phyloP scores from a whole-genome alignment of 1,140 invertebrate species.

The Heterodera schachtii region DNA sequence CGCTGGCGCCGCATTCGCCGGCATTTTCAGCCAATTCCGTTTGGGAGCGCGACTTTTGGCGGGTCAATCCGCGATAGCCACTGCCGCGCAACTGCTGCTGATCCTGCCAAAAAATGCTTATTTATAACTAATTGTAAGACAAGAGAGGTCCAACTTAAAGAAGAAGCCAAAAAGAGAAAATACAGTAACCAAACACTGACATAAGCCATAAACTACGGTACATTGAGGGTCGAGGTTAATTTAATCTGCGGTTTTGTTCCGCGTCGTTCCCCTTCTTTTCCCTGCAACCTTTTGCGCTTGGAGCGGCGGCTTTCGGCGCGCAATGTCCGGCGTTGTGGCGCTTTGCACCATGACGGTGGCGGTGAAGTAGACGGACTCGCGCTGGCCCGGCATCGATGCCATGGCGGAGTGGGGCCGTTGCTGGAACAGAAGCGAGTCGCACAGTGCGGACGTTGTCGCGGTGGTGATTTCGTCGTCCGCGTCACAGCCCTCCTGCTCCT shows the following conservation, averaged over 20 bases:
- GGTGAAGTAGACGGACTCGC: slow-evolving; percentile 26
- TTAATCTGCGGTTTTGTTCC: no score
- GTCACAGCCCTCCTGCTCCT: slow-evolving; percentile 17
- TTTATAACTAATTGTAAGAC: no score
- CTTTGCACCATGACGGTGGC: slow-evolving; percentile 16
- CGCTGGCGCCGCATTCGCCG: neutral
- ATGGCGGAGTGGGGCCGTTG: slow-evolving; percentile 13
- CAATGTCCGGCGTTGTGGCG: slow-evolving; percentile 4
- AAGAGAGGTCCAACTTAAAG: no score
- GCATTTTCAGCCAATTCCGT: neutral
- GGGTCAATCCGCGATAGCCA: neutral
- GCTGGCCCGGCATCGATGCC: slow-evolving; percentile 8
- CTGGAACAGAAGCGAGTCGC: slow-evolving; percentile 10
- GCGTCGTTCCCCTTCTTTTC: no score
- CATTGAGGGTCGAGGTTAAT: no score
- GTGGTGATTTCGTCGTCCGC: slow-evolving; percentile 27
- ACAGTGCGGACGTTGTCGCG: neutral
- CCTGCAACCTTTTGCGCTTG: slow-evolving; percentile 3
- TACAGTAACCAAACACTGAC: no score
- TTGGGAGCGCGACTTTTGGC: slow-evolving; percentile 19
- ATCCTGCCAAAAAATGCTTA: no score
- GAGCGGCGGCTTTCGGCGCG: neutral
- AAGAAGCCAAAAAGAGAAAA: no score
- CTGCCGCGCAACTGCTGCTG: neutral
- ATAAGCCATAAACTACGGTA: no score